These are phyloP conservation scores for Euproctis similis DNA, from an alignment of 2,888 invertebrate genomes.

Conservation along the genomic window DNA sequence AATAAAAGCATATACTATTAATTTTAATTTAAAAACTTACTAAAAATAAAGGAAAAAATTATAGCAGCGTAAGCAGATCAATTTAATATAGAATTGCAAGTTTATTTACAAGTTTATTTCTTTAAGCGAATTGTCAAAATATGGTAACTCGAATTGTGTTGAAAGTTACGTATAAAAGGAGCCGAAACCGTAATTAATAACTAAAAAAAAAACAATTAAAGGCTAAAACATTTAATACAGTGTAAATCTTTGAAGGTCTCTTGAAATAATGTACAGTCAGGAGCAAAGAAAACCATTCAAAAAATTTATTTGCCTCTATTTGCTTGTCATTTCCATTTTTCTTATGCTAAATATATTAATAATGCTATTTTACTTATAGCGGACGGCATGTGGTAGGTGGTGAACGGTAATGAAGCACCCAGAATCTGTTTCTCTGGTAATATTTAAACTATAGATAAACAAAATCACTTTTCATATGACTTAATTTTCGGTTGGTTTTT, in stretches of 20 bases:
- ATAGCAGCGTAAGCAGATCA: constrained; percentile 31
- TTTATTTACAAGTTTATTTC: constrained; percentile 64
- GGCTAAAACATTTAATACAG: constrained; percentile 35
- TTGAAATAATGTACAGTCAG: constrained; percentile 57
- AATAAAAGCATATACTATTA: constrained; percentile 18
- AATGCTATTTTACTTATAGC: constrained; percentile 35
- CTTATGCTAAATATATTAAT: constrained; percentile 31
- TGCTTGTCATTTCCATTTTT: constrained; percentile 57
- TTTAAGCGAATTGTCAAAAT: constrained; percentile 44
- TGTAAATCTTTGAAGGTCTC: constrained; percentile 61
- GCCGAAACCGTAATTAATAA: constrained; percentile 24
- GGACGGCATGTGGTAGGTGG: too few relatives aligned
- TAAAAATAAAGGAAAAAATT: constrained; percentile 14
- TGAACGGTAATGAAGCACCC: too few relatives aligned
- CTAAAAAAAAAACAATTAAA: constrained; percentile 28
- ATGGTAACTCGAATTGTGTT: constrained; percentile 69
- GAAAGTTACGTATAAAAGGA: constrained; percentile 49
- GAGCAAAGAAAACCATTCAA: constrained; percentile 62
- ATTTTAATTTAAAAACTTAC: constrained; percentile 12
- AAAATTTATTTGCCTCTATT: constrained; percentile 64
- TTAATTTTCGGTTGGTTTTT: too few relatives aligned
- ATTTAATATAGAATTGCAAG: too few relatives aligned
- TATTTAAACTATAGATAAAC: too few relatives aligned
- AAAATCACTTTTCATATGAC: too few relatives aligned
- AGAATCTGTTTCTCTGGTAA: too few relatives aligned